Conservation (phyloP, 1,140 invertebrate genomes). For the Drosophila mojavensis region DNA sequence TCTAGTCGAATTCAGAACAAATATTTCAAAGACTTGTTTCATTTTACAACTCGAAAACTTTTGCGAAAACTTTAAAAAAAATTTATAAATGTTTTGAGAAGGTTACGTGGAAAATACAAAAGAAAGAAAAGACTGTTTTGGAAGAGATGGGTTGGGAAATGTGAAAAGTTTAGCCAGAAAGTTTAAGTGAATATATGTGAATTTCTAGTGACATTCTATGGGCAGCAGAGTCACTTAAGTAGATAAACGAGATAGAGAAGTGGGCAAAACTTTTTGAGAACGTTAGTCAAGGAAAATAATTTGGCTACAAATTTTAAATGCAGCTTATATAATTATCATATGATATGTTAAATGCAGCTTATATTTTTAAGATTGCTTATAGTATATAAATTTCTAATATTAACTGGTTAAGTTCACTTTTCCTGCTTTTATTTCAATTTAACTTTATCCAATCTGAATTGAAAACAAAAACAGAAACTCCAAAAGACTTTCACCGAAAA, state of each 20-base stretch:
- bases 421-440: too few species aligned
- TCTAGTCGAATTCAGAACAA: neutral
- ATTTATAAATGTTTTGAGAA: conserved; percentile 5
- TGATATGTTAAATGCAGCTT: neutral
- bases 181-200: conserved; percentile 9
- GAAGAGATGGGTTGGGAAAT: conserved; percentile 9
- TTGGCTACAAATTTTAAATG: neutral
- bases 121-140: neutral
- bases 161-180: neutral
- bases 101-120: neutral
- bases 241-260: neutral
- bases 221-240: neutral
- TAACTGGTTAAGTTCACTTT: too few species aligned
- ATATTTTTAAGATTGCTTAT: too few species aligned
- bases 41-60: conserved; percentile 27
- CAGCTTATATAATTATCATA: neutral
- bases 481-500: conserved; percentile 37
- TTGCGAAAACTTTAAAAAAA: conserved; percentile 23
- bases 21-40: neutral
- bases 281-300: neutral
- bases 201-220: neutral
- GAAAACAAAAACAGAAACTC: neutral
- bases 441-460: too few species aligned
- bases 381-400: too few species aligned
- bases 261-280: too few species aligned